Evolutionary conservation across 2,888 invertebrate species (phyloP).

Genomic region (Alentia gelatinosa): DNA sequence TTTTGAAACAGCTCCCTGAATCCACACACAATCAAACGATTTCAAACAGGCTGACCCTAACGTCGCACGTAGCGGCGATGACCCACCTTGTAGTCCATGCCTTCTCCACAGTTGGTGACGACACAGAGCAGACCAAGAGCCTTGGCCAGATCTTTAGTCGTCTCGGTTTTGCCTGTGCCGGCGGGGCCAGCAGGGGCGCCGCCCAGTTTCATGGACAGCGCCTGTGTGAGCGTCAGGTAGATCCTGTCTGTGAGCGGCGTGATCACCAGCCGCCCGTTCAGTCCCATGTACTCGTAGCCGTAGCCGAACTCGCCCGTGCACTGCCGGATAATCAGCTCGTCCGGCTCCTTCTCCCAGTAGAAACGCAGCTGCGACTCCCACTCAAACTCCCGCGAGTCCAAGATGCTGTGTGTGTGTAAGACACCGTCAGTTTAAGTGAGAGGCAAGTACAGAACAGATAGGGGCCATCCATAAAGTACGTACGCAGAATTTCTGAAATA

Average conservation of each 20-base stretch:
- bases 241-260: constrained; percentile 96
- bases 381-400: constrained; percentile 91
- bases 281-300: constrained; percentile 97
- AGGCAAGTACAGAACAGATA: too few relatives aligned
- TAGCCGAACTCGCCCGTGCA: constrained; percentile 92
- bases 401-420: constrained; percentile 88
- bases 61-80: too few relatives aligned
- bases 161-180: constrained; percentile 93
- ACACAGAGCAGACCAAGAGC: constrained; percentile 84
- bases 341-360: constrained; percentile 92
- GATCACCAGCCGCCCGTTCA: constrained; percentile 93
- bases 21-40: too few relatives aligned
- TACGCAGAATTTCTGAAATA: too few relatives aligned
- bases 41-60: too few relatives aligned
- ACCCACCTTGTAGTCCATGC: constrained; percentile 78
- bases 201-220: constrained; percentile 93
- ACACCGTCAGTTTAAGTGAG: neutral
- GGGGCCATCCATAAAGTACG: too few relatives aligned
- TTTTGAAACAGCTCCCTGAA: too few relatives aligned
- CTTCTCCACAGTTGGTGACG: constrained; percentile 93
- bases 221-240: constrained; percentile 95
- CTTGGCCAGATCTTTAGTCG: constrained; percentile 94
- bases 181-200: constrained; percentile 89
- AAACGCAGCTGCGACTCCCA: constrained; percentile 97
- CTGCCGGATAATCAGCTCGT: constrained; percentile 90